Evolutionary conservation across 2,113 vertebrate genomes (phyloP).

Genomic region (Eidolon helvum): DNA sequence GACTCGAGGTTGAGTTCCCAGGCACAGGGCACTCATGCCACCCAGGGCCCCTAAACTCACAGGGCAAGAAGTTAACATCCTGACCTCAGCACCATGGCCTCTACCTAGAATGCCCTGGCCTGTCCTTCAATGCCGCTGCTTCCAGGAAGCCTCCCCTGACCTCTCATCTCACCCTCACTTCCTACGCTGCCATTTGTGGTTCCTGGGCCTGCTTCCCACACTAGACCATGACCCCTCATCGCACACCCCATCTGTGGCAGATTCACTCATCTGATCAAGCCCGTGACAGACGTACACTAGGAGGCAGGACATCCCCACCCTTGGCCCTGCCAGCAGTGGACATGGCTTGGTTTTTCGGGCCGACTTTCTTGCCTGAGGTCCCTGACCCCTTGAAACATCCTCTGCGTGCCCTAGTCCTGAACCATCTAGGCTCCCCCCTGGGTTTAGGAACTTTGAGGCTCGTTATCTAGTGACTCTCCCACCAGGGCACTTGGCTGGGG

Average conservation of each 20-base stretch:
- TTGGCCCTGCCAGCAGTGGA: background rate
- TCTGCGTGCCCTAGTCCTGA: background rate
- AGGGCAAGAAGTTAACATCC: background rate
- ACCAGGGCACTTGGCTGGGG: background rate
- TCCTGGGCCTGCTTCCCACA: background rate
- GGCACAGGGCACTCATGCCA: background rate
- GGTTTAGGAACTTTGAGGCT: background rate
- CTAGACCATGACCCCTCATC: too few relatives aligned
- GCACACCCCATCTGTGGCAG: fast-evolving
- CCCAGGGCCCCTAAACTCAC: background rate
- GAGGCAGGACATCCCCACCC: background rate
- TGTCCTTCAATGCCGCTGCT: background rate
- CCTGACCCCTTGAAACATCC: too few relatives aligned
- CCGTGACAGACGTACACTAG: background rate
- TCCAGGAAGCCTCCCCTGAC: background rate
- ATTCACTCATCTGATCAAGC: background rate
- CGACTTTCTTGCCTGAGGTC: background rate
- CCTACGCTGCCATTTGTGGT: background rate
- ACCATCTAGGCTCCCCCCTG: background rate
- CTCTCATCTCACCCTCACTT: background rate
- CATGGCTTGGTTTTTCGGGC: background rate
- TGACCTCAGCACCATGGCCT: background rate
- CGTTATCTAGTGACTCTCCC: background rate
- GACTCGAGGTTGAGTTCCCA: background rate
- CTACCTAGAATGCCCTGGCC: background rate